A percentile compares a stretch with the other conserved stretches of the same genome.
These are phyloP conservation scores for Sarcophaga subvicina DNA, from an alignment of 2,888 invertebrate species.

Conservation along the genomic window DNA sequence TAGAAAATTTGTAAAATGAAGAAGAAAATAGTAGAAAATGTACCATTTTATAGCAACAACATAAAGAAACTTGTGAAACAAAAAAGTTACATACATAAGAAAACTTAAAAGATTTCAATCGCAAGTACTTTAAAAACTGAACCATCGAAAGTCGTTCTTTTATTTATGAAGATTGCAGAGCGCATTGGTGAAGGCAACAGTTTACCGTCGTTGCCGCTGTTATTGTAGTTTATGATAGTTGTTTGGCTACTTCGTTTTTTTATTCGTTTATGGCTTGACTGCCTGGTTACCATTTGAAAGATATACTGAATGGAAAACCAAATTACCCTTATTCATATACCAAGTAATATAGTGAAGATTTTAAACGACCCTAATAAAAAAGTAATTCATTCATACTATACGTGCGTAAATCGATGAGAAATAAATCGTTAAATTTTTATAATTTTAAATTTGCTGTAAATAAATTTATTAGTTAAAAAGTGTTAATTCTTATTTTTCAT, in stretches of 20 bases:
- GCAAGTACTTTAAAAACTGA: conserved; percentile 9
- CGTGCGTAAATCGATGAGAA: too few species aligned
- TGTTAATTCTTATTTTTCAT: too few species aligned
- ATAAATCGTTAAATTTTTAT: too few species aligned
- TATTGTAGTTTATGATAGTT: neutral
- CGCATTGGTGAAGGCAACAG: conserved; percentile 5
- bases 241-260: neutral
- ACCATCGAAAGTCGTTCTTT: neutral
- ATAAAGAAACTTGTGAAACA: neutral
- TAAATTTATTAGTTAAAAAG: too few species aligned
- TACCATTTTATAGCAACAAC: neutral
- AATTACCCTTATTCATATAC: conserved; percentile 30
- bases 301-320: conserved; percentile 24
- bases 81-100: too few species aligned
- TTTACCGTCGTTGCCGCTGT: neutral
- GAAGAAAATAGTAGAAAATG: neutral
- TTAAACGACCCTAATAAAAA: too few species aligned
- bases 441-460: too few species aligned
- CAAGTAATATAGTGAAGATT: conserved; percentile 16
- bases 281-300: neutral
- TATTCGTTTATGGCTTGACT: neutral
- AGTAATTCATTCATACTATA: too few species aligned
- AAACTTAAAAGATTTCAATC: neutral
- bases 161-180: conserved; percentile 10
- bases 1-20: neutral